phyloP scores from a whole-genome alignment of 1,140 invertebrate species.

The Lordiphosa collinella region DNA sequence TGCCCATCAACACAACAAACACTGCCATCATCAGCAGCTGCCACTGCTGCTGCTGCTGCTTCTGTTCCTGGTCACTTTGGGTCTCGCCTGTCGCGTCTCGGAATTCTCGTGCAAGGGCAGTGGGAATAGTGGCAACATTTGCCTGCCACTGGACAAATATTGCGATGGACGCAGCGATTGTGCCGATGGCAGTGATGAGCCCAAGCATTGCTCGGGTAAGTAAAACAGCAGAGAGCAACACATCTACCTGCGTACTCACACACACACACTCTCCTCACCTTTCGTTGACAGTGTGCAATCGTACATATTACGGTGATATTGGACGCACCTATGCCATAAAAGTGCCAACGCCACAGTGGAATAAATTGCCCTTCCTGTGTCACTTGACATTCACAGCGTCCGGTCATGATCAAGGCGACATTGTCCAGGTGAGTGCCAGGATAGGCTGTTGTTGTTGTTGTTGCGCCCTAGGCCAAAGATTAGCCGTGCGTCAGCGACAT shows the following conservation, averaged over 20 bases:
- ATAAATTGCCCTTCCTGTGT: conserved; percentile 90
- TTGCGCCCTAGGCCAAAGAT: conserved; percentile 59
- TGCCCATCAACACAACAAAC: conserved; percentile 37
- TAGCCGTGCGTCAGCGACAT: conserved; percentile 56
- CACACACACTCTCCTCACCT: not conserved
- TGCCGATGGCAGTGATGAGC: conserved; percentile 91
- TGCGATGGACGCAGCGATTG: conserved; percentile 92
- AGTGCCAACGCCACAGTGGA: conserved; percentile 84
- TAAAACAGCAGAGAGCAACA: conserved; percentile 15
- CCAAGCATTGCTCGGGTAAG: conserved; percentile 88
- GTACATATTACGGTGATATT: conserved; percentile 92
- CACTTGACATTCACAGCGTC: conserved; percentile 94
- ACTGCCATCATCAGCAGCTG: conserved; percentile 36
- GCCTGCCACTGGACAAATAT: conserved; percentile 90
- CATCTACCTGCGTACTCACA: not conserved
- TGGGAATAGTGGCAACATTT: conserved; percentile 83
- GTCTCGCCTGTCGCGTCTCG: conserved; percentile 85
- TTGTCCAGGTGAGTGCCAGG: conserved; percentile 85
- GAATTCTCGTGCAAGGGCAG: conserved; percentile 90
- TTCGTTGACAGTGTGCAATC: conserved; percentile 85
- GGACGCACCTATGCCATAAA: conserved; percentile 89
- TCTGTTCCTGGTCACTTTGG: conserved; percentile 43
- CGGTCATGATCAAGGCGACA: conserved; percentile 89
- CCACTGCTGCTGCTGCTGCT: conserved; percentile 39
- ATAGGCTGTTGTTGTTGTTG: conserved; percentile 31